These are phyloP conservation scores for Noctua comes DNA, from an alignment of 2,888 invertebrate species.

Conservation along the genomic window DNA sequence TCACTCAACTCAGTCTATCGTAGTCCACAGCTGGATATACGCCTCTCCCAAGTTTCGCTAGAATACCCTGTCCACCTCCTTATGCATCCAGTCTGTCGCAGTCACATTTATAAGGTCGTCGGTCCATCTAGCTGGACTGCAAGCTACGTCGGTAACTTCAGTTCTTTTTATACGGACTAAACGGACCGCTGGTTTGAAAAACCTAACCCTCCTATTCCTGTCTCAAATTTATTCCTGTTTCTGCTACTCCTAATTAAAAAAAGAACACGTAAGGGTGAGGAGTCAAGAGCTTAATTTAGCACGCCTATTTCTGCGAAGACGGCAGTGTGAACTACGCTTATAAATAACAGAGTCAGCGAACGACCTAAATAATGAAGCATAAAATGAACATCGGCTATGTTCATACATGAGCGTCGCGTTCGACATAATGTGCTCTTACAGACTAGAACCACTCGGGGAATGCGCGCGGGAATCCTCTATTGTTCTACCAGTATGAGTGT, in stretches of 20 bases:
- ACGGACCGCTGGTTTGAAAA: background rate
- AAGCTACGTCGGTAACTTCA: background rate
- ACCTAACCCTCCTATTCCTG: no score
- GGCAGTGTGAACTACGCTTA: conserved; percentile 55
- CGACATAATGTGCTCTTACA: conserved; percentile 66
- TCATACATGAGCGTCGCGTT: conserved; percentile 59
- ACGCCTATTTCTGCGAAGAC: conserved; percentile 36
- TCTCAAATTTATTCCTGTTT: background rate
- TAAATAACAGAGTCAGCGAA: conserved; percentile 73
- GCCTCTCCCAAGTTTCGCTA: background rate
- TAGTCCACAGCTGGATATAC: background rate
- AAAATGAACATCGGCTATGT: conserved; percentile 73
- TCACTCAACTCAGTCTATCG: background rate
- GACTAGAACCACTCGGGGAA: conserved; percentile 39
- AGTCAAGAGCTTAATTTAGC: conserved; percentile 39
- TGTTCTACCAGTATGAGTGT: conserved; percentile 48
- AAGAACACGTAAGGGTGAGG: conserved; percentile 7
- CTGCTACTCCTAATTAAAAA: background rate
- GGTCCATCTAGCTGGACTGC: background rate
- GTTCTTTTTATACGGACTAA: background rate
- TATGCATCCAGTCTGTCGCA: background rate
- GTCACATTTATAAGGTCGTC: background rate
- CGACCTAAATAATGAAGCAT: conserved; percentile 79
- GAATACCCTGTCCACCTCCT: background rate
- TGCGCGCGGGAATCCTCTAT: conserved; percentile 31